Evolutionary conservation across 2,797 vertebrate genomes (phyloP).

Genomic region (Kryptopterus vitreolus): DNA sequence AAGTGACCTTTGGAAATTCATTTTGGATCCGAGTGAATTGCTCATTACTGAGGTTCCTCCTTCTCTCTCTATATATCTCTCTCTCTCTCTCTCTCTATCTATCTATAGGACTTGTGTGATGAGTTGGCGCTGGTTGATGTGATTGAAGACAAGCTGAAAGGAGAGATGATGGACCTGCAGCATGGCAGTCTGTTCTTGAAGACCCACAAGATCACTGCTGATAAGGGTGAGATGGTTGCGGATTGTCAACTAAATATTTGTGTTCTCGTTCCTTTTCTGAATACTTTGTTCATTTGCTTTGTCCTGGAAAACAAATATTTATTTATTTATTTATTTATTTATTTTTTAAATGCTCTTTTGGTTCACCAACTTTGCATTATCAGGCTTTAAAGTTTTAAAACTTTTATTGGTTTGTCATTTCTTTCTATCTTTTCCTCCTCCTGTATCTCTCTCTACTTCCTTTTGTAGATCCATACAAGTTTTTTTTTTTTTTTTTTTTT

Average conservation of each 20-base stretch:
- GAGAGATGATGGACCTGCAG: slow-evolving; percentile 96
- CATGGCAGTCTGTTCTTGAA: slow-evolving; percentile 93
- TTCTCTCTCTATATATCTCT: neutral
- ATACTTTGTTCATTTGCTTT: no score
- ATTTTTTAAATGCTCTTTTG: neutral
- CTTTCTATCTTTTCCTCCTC: neutral
- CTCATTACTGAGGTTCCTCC: neutral
- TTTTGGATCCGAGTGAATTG: neutral
- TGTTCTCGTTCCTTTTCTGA: neutral
- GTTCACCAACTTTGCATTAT: neutral
- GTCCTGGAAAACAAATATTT: no score
- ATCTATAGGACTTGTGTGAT: slow-evolving; percentile 82
- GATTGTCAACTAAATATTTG: no score
- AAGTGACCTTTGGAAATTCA: neutral
- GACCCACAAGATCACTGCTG: slow-evolving; percentile 88
- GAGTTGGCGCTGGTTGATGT: slow-evolving; percentile 95
- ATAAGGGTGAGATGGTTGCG: slow-evolving; percentile 85
- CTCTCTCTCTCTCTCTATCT: neutral
- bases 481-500: no score
- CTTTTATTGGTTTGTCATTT: neutral
- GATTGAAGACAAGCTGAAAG: slow-evolving; percentile 91
- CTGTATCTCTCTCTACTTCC: neutral
- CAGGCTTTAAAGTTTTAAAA: neutral
- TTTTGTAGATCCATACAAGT: neutral
- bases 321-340: no score